These are phyloP conservation scores for Percina caprodes DNA, from an alignment of 2,113 vertebrate species.

Conservation along the genomic window DNA sequence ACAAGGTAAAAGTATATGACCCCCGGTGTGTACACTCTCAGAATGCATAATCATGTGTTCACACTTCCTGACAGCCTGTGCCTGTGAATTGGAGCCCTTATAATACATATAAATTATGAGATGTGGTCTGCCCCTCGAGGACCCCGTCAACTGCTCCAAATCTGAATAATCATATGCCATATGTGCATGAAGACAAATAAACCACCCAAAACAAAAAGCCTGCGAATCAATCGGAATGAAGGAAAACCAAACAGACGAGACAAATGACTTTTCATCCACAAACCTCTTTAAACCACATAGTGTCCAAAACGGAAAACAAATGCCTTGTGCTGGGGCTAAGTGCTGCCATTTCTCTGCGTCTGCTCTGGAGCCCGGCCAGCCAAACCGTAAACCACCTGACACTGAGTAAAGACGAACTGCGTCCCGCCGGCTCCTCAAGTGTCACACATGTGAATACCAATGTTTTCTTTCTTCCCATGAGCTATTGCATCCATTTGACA, in stretches of 20 bases:
- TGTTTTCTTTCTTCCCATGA: slow-evolving; percentile 54
- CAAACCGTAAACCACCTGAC: slow-evolving; percentile 61
- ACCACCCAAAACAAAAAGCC: slow-evolving; percentile 23
- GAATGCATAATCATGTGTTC: background rate
- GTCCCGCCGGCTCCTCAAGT: slow-evolving; percentile 39
- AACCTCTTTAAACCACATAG: slow-evolving; percentile 52
- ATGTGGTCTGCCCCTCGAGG: background rate
- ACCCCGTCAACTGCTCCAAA: slow-evolving; percentile 2
- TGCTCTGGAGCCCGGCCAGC: background rate
- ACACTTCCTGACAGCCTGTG: background rate
- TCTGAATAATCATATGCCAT: slow-evolving; percentile 13
- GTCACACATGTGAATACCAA: slow-evolving; percentile 60
- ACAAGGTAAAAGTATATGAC: background rate
- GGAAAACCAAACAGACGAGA: slow-evolving; percentile 35
- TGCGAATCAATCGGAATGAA: slow-evolving; percentile 5
- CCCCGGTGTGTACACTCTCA: background rate
- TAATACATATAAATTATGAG: background rate
- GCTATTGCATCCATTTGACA: slow-evolving; percentile 52
- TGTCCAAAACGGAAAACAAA: slow-evolving; percentile 59
- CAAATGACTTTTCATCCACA: slow-evolving; percentile 51
- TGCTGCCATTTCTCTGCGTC: slow-evolving; percentile 60
- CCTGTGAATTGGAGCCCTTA: slow-evolving; percentile 11
- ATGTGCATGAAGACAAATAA: background rate
- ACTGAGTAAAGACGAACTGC: slow-evolving; percentile 44
- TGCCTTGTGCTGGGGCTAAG: slow-evolving; percentile 54